Evolutionary conservation across 1,140 invertebrate species (phyloP).

Genomic region (Hylaeus volcanicus): DNA sequence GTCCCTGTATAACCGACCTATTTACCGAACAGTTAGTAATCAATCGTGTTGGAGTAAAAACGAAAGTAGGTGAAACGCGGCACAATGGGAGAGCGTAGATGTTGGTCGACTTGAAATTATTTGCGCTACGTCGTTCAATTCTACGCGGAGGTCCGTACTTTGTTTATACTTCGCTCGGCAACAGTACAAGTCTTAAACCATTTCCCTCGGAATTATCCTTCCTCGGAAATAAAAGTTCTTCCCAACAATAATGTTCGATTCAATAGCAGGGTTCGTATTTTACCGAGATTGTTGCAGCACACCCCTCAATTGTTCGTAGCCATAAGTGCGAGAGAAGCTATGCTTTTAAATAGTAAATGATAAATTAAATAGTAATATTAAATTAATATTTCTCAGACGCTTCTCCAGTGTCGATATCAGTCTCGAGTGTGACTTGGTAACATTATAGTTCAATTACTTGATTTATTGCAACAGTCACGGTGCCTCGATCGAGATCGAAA

Average conservation of each 20-base stretch:
- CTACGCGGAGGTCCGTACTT: neutral
- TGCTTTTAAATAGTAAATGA: too few species aligned
- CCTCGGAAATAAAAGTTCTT: neutral
- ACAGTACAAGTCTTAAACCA: neutral
- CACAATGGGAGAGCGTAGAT: neutral
- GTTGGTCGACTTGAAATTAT: neutral
- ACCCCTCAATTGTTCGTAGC: too few species aligned
- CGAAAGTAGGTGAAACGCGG: conserved; percentile 28
- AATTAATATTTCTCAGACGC: too few species aligned
- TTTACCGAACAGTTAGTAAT: neutral
- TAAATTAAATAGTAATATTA: too few species aligned
- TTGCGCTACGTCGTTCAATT: neutral
- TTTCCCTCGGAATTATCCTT: conserved; percentile 17
- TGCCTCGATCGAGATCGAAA: too few species aligned
- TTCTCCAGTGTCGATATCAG: too few species aligned
- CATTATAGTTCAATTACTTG: too few species aligned
- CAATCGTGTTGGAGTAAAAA: conserved; percentile 30
- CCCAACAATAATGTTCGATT: neutral
- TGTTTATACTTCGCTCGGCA: neutral
- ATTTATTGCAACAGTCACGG: too few species aligned
- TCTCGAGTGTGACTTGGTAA: too few species aligned
- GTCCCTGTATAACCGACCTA: neutral
- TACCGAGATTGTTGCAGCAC: neutral
- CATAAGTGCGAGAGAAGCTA: too few species aligned
- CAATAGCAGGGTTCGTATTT: conserved; percentile 3